phyloP scores from a whole-genome alignment of 1,140 invertebrate species.

The Manduca sexta region DNA sequence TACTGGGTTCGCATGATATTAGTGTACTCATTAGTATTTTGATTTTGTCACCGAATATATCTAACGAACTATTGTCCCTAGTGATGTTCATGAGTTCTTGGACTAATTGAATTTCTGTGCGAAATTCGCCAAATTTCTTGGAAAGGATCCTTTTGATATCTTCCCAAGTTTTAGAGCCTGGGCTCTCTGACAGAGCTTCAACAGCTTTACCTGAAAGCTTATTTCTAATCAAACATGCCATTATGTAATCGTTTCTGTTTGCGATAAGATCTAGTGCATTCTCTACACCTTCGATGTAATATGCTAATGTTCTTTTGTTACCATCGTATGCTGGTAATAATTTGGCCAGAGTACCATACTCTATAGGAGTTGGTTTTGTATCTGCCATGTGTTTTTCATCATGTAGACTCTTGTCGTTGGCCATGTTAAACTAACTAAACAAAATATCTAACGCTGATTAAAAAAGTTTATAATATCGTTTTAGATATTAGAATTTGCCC shows the following conservation, averaged over 20 bases:
- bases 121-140: slow-evolving; percentile 6
- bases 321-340: slow-evolving; percentile 1
- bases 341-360: background rate
- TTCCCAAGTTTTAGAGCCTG: slow-evolving; percentile 5
- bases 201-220: slow-evolving; percentile 14
- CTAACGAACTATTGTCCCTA: slow-evolving; percentile 2
- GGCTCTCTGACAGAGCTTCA: slow-evolving; percentile 8
- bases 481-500: background rate
- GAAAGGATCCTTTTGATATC: slow-evolving; percentile 1
- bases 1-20: background rate
- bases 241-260: background rate
- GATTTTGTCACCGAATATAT: slow-evolving; percentile 7
- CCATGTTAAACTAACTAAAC: background rate
- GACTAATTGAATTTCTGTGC: slow-evolving; percentile 4
- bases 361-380: background rate
- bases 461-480: too few species aligned
- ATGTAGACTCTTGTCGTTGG: background rate
- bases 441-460: background rate
- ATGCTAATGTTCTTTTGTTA: slow-evolving; percentile 1
- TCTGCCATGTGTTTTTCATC: background rate
- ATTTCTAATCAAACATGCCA: slow-evolving; percentile 15
- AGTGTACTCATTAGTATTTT: slow-evolving; percentile 1
- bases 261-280: slow-evolving; percentile 8
- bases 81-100: slow-evolving; percentile 5
- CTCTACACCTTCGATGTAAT: slow-evolving; percentile 15